Evolutionary conservation across 2,888 invertebrate genomes (phyloP), one percentile per base, ranked within the genome.

Genomic region (Nyleta sp.): DNA sequence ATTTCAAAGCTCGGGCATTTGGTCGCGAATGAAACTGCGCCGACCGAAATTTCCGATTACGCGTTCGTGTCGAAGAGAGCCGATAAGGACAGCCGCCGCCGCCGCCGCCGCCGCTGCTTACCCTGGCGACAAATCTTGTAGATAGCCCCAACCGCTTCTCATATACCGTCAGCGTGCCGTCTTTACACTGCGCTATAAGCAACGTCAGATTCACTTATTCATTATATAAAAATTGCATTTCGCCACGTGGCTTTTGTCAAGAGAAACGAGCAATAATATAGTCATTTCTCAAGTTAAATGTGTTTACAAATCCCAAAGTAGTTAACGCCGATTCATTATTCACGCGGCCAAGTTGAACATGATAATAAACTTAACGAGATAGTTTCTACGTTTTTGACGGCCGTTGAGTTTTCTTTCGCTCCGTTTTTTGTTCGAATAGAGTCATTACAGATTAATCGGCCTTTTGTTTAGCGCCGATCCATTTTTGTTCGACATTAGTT

Each of bases 121-220:
- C 44, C 44, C 18, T 13, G 35, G 17, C 15, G 46, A 31, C n/a
- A 31, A 59, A 70, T 70, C 59, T 57, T 42, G 24, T 4, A 20
- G 17, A 33, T 53, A 24, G 10, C 17, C 38, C 13, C 33, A 40
- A 11, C 31, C 48, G 50, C 52, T 71, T 60, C 40, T 4, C 20
- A 33, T 28, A 48, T 70, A 57, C 59, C 68, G 38, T 13, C 55
- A 11, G 28, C 35, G 44, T 20, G 50, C 38, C n/a, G 68, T 64
- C 76, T 76, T 76, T 76, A 76, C 76, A 76, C 76, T 44, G 50
- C 46, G 38, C 52, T 64, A 70, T 70, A 76, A 46, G 50, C 38
- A 46, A 42, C 46, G 33, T 33, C 64, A 65, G 70, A 71, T 70
- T 70, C 52, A 20, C 64, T 52, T 11, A 46, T 74, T 20, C 28